phyloP scores from a whole-genome alignment of 2,797 vertebrate genomes.

The Lacerta bilineata region DNA sequence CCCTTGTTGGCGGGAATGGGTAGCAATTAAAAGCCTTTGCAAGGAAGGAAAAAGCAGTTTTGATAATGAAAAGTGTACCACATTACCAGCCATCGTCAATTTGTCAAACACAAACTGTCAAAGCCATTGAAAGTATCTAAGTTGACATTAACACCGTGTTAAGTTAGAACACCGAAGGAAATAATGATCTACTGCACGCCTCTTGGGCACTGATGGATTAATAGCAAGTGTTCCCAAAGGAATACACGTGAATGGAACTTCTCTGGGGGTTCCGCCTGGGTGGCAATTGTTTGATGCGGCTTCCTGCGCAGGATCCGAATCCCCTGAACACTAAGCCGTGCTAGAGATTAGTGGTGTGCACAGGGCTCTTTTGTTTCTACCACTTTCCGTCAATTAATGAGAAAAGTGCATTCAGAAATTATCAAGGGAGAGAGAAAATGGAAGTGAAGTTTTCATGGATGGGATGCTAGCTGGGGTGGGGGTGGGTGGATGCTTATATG shows the following conservation, averaged over 20 bases:
- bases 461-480: no score
- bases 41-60: slow-evolving; percentile 16
- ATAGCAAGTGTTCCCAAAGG: not conserved
- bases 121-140: slow-evolving; percentile 40
- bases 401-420: no score
- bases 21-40: slow-evolving; percentile 60
- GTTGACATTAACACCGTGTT: slow-evolving; percentile 39
- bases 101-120: slow-evolving; percentile 63
- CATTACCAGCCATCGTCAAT: slow-evolving; percentile 39
- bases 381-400: no score
- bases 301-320: not conserved
- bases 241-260: not conserved
- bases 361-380: no score
- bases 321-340: not conserved
- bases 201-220: not conserved
- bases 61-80: slow-evolving; percentile 37
- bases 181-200: slow-evolving; percentile 25
- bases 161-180: slow-evolving; percentile 34
- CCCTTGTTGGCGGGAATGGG: not conserved
- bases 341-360: no score
- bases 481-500: no score
- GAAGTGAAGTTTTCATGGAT: no score
- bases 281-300: not conserved
- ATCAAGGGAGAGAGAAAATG: no score
- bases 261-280: no score